Evolutionary conservation across 1,140 invertebrate genomes (phyloP), one percentile per base, ranked within the genome.

Genomic region (Zaprionus vittiger): DNA sequence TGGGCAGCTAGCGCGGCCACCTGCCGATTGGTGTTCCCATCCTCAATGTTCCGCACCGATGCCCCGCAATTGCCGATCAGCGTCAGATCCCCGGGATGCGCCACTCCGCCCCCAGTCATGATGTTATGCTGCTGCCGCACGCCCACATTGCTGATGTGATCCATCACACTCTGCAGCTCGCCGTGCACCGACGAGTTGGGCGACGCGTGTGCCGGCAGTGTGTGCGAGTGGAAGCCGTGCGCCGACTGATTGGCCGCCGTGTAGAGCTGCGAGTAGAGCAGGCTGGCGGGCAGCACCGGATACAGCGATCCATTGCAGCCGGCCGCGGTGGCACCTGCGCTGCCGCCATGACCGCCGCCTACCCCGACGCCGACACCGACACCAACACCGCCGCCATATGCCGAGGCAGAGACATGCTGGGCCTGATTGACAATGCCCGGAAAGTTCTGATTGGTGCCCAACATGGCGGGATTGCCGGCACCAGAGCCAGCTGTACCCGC

Each of bases 241-340:
- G 95, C 95, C 65, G 95, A 95, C 84, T 97, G 96, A 84, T 96
- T 96, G 34, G 96, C 95, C 17, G 95, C 95, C 2, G 96, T 95
- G 69, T 97, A 97, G 17, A 98, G 93, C 85, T 97, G 96, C 15
- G 96, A 97, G 93, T 97, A 97, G 6, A 98, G 93, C 63, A 97
- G 94, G 83, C 96, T 97, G 12, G 95, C 95, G 0, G 96, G 96
- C 47, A 97, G 92, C 1, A 97, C 96, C 0, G 96, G 96, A 83
- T 96, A 96, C 0, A 96, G 92, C 1, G 95, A 95, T 74, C 95
- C 95, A 84, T 95, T 95, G 84, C 94, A 96, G 7, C 91, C 89
- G 22, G 87, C 67, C 38, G 81, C 84, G 0, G 84, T 74, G 11
- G 83, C 87, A 1, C 81, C 87, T 1, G 73, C 73, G 4, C 73